Base-by-base conservation (phyloP, 2,113 vertebrate species). In the Rhinoderma darwinii region DNA sequence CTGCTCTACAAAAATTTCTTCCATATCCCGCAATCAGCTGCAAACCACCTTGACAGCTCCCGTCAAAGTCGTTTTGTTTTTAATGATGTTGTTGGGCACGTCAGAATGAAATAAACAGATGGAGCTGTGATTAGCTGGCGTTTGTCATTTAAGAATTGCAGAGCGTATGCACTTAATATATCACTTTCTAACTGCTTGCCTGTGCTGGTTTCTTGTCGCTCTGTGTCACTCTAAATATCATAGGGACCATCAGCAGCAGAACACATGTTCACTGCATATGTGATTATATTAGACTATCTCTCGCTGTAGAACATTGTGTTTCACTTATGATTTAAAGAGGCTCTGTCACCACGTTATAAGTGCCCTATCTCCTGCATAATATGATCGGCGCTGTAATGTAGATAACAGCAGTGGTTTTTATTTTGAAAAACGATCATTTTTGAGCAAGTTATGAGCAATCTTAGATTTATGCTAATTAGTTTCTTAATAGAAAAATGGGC, bases 31-130 rank as follows among this genome's bases (percentile, higher is more conserved):
- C 51, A 82, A 82, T 82, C 78, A 82, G 39, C 61, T 32, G 10
- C 68, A 74, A 81, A 74, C 68, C 85, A 87, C 78, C 85, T 87
- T 87, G 85, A 61, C 78, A 82, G 78, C 39, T 74, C 61, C 73
- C 51, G 30, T 82, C 78, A 73, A 87, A 87, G 74, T 59, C 37
- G 70, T 74, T 82, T 74, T 75, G 66, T 82, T 87, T 87, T 87
- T 73, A 87, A 87, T 73, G 81, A 82, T 74, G 78, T n/a, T 87
- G 77, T 75, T 73, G 85, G 68, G 50, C 68, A 63, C 78, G 74
- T 82, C 78, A 47, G 51, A 59, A 75, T 87, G n/a, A 56, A 82
- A 87, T 70, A 87, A 82, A 74, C 78, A 87, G 66, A 82, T 82
- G 85, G 66, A 63, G 37, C 77, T 37, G 25, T 86, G 35, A 86